A percentile compares a stretch with the other conserved stretches of the same genome.
phyloP scores from a whole-genome alignment of 1,140 invertebrate species.

The Centruroides sculpturatus region DNA sequence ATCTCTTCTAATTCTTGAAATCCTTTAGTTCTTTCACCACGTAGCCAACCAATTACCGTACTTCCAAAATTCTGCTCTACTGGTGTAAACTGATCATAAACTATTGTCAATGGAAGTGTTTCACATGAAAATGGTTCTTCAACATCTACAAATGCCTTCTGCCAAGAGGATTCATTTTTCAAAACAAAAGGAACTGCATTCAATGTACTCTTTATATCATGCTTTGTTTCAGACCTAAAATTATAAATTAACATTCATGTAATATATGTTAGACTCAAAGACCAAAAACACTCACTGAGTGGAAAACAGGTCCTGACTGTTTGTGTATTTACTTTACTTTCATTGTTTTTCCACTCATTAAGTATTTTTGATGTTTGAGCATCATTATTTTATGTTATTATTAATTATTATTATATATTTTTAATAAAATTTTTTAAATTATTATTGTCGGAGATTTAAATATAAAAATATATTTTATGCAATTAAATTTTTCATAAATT shows the following conservation, averaged over 20 bases:
- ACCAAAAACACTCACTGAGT: no score
- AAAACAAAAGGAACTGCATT: slow-evolving; percentile 9
- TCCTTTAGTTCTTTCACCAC: slow-evolving; percentile 20
- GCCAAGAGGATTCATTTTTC: background rate
- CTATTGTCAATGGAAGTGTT: slow-evolving; percentile 4
- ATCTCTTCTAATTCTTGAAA: slow-evolving; percentile 29
- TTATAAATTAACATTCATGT: background rate
- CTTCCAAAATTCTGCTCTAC: slow-evolving; percentile 8
- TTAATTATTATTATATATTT: no score
- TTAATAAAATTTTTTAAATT: no score
- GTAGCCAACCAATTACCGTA: slow-evolving; percentile 10
- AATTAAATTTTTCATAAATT: no score
- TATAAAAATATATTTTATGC: no score
- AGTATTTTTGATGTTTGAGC: no score
- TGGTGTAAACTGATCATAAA: slow-evolving; percentile 15
- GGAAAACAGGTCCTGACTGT: no score
- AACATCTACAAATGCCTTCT: slow-evolving; percentile 4
- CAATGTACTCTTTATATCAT: slow-evolving; percentile 1
- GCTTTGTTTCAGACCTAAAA: slow-evolving; percentile 6
- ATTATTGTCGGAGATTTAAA: no score
- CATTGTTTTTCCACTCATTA: background rate
- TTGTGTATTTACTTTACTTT: background rate
- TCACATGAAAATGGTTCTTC: slow-evolving; percentile 11
- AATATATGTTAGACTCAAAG: background rate
- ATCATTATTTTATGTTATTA: no score